Conservation (phyloP, 2,113 vertebrate genomes). For the Megaceryle maxima region DNA sequence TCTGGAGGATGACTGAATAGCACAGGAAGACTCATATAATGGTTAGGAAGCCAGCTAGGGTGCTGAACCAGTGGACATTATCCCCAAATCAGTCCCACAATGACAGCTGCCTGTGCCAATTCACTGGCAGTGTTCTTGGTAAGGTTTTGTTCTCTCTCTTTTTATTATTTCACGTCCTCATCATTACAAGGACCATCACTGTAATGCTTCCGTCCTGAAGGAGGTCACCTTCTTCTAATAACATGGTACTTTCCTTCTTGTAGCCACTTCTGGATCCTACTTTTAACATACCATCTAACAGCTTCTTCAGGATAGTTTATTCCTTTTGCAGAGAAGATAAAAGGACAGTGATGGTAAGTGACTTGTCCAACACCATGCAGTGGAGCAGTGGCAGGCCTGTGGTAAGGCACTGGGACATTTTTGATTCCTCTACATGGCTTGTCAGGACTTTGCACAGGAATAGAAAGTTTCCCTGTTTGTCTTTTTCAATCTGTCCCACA, state of each 20-base stretch:
- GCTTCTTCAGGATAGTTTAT: not conserved
- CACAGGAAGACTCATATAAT: fast-evolving
- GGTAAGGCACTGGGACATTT: not conserved
- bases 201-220: not conserved
- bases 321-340: not conserved
- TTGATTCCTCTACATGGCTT: not conserved
- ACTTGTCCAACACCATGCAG: not conserved
- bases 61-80: not conserved
- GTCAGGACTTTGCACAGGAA: not conserved
- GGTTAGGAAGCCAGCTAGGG: not conserved
- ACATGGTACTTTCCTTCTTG: not conserved
- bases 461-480: not conserved
- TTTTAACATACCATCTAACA: not conserved
- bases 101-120: not conserved
- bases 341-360: not conserved
- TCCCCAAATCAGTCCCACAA: not conserved
- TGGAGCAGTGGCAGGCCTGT: not conserved
- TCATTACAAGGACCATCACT: not conserved
- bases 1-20: not conserved
- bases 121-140: not conserved
- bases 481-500: not conserved
- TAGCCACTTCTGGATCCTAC: not conserved
- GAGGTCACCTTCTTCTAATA: not conserved
- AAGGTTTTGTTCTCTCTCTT: not conserved
- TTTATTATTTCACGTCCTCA: not conserved